phyloP scores from a whole-genome alignment of 1,140 invertebrate genomes.

The Philaenus spumarius region DNA sequence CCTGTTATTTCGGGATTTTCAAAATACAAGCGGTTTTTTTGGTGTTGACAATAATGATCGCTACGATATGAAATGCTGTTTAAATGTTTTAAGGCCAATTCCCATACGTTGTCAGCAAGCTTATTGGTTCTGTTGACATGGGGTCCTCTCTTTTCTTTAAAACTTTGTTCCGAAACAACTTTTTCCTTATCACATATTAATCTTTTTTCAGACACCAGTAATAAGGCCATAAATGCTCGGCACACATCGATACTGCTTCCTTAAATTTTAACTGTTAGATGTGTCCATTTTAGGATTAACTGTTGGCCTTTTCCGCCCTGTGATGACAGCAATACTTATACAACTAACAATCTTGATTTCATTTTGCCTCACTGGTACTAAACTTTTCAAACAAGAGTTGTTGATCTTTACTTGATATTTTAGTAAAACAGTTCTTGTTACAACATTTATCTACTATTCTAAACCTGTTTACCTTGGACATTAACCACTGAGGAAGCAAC shows the following conservation, averaged over 20 bases:
- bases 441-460: background rate
- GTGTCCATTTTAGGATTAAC: background rate
- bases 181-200: background rate
- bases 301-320: background rate
- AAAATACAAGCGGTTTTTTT: background rate
- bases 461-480: slow-evolving; percentile 4
- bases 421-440: no score
- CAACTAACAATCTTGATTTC: background rate
- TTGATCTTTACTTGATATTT: background rate
- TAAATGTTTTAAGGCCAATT: background rate
- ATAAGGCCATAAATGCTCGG: background rate
- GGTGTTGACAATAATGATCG: background rate
- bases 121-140: background rate
- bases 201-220: background rate
- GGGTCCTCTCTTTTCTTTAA: background rate
- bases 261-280: background rate
- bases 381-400: background rate
- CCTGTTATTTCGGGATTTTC: background rate
- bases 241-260: background rate
- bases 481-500: no score
- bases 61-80: background rate
- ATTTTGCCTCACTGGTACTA: background rate
- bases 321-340: background rate
- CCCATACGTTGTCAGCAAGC: background rate
- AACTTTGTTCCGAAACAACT: background rate